Base-by-base conservation (phyloP, 2,113 vertebrate genomes). In the Hydrolagus affinis region DNA sequence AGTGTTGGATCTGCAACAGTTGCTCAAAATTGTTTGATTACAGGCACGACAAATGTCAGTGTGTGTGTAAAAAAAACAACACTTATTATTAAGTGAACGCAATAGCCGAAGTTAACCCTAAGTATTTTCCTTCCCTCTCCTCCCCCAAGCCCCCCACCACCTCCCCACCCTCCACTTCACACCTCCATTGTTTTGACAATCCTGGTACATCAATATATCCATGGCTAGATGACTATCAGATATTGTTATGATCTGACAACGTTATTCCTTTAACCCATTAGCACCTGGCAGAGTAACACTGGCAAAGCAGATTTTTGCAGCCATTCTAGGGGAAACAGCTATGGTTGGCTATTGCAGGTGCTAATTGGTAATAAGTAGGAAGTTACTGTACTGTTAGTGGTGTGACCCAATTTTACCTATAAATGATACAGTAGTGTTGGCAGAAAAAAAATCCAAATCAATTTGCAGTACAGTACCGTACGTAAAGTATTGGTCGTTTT, bases 231-330 rank as follows among this genome's bases (percentile, higher is more conserved):
- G 56, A 62, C 57, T n/a, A 11, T 59, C 8, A n/a, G 56, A 77
- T 56, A 59, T 23, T 23, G 15, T 59, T 59, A 62, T 78, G 57
- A 78, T 78, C 62, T 62, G 11, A 78, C 21, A 78, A 59, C 21
- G 23, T 78, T 62, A n/a, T 60, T 62, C 7, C 76, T 8, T 78
- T 60, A 60, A 62, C 56, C 76, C n/a, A 78, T n/a, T 78, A 76
- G 74, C 74, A 78, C 57, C 76, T 78, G 57, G 19, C 57, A 11
- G 25, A 78, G 62, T 60, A 74, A 74, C 14, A 57, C 2, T 32
- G 44, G 74, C 9, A 19, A 60, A 25, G 12, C 7, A 23, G n/a
- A 11, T 6, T 28, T 74, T 44, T 12, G 28, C 17, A 12, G 72
- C 9, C 17, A 8, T 74, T 30, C 30, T 10, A 9, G 6, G 74